A percentile compares a stretch with the other conserved stretches of the same genome.
phyloP scores from a whole-genome alignment of 1,140 invertebrate genomes.

The Apis dorsata region DNA sequence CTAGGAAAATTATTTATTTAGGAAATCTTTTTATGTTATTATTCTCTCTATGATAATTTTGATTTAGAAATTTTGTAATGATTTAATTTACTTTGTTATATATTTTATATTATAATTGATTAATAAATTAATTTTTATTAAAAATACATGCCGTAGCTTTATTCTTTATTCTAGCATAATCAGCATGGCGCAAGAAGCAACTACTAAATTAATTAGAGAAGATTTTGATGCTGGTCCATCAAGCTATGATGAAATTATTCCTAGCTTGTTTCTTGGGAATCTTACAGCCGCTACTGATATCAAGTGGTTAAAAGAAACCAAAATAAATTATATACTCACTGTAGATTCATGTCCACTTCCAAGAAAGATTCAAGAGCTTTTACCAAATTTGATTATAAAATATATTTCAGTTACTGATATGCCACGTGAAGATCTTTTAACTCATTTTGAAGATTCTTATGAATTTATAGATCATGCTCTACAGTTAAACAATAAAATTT shows the following conservation, averaged over 20 bases:
- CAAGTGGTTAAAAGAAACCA: conserved; percentile 83
- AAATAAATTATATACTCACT: conserved; percentile 89
- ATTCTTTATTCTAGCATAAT: conserved; percentile 41
- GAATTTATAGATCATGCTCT: conserved; percentile 85
- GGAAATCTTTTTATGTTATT: conserved; percentile 9
- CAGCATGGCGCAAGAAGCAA: conserved; percentile 66
- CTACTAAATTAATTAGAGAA: conserved; percentile 71
- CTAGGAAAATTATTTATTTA: conserved; percentile 33
- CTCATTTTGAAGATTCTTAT: conserved; percentile 86
- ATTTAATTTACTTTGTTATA: not conserved
- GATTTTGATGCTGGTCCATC: conserved; percentile 84
- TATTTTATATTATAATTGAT: not conserved
- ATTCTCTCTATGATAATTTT: not conserved
- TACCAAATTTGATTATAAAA: conserved; percentile 85
- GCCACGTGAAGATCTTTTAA: conserved; percentile 90
- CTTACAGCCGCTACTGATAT: conserved; percentile 88
- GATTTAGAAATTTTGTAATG: not conserved
- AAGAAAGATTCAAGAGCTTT: conserved; percentile 83
- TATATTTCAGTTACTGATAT: conserved; percentile 91
- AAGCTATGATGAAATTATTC: conserved; percentile 85
- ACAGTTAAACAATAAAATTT: conserved; percentile 81
- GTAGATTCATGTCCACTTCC: conserved; percentile 91
- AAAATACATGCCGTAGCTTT: conserved; percentile 16
- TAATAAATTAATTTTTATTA: conserved; percentile 12
- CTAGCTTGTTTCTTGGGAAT: conserved; percentile 87